These are phyloP conservation scores for Anomalospiza imberbis DNA, from an alignment of 2,797 vertebrate species.

Conservation along the genomic window DNA sequence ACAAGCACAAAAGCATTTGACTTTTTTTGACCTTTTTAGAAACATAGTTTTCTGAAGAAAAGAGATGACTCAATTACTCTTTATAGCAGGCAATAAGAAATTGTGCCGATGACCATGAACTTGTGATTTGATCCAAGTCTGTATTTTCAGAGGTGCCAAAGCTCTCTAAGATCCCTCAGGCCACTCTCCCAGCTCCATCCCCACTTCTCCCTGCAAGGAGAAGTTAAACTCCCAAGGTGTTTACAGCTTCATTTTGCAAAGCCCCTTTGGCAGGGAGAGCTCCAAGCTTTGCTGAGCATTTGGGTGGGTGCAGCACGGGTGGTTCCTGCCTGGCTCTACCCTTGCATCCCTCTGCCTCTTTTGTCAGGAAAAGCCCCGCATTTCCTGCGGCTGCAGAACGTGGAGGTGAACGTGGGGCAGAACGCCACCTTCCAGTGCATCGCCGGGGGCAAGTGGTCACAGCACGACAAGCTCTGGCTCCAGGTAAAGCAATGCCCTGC, in stretches of 20 bases:
- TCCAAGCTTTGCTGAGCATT: neutral
- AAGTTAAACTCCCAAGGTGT: neutral
- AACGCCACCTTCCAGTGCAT: conserved; percentile 96
- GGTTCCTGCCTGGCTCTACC: neutral
- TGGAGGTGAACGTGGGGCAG: conserved; percentile 96
- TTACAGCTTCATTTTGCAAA: neutral
- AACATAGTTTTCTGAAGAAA: neutral
- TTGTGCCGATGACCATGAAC: neutral
- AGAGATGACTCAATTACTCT: neutral
- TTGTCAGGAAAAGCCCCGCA: conserved; percentile 92
- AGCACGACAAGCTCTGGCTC: conserved; percentile 91
- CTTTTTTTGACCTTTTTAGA: neutral
- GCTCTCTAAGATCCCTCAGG: neutral
- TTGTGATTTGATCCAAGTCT: neutral
- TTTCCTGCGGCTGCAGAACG: conserved; percentile 94
- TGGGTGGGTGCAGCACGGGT: neutral
- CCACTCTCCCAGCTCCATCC: neutral
- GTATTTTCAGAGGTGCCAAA: neutral
- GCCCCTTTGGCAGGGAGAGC: neutral
- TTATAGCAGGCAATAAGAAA: neutral
- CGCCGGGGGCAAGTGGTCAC: conserved; percentile 95
- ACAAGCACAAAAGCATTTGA: neutral
- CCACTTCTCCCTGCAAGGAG: neutral
- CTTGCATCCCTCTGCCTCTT: conserved; percentile 17
- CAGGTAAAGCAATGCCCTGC: conserved; percentile 69